A percentile compares a stretch with the other conserved stretches of the same genome.
These are phyloP conservation scores for Ceratoteleas bidentatus DNA, from an alignment of 1,140 invertebrate genomes.

Conservation along the genomic window DNA sequence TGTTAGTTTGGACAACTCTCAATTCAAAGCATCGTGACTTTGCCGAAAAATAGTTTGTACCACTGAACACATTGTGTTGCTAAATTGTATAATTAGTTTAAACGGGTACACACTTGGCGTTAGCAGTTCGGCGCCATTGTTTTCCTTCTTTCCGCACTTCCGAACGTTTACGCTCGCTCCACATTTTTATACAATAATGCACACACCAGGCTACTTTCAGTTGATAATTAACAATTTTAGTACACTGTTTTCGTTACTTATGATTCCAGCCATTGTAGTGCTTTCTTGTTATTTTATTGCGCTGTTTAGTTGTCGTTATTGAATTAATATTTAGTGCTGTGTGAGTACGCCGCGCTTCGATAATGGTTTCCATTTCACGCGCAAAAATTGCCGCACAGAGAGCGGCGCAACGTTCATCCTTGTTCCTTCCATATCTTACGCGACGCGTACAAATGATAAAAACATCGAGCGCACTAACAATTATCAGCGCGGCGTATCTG, in stretches of 20 bases:
- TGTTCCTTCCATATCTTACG: conserved; percentile 36
- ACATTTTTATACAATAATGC: background rate
- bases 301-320: background rate
- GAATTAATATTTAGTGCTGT: background rate
- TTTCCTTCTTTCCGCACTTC: background rate
- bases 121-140: background rate
- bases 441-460: conserved; percentile 44
- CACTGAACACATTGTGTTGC: conserved; percentile 11
- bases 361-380: conserved; percentile 8
- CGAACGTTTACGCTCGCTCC: background rate
- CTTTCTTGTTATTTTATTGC: no score
- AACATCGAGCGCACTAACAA: conserved; percentile 23
- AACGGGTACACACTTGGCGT: background rate
- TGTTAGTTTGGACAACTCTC: conserved; percentile 43
- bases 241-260: background rate
- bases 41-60: conserved; percentile 13
- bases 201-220: background rate
- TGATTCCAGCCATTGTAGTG: background rate
- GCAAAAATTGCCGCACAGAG: conserved; percentile 3
- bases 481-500: conserved; percentile 27
- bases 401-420: conserved; percentile 22
- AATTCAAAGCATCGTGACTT: conserved; percentile 35
- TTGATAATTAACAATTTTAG: background rate
- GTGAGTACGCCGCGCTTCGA: background rate
- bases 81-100: conserved; percentile 4